These are phyloP conservation scores for Isurus oxyrinchus DNA, from an alignment of 2,113 vertebrate species.

Conservation along the genomic window DNA sequence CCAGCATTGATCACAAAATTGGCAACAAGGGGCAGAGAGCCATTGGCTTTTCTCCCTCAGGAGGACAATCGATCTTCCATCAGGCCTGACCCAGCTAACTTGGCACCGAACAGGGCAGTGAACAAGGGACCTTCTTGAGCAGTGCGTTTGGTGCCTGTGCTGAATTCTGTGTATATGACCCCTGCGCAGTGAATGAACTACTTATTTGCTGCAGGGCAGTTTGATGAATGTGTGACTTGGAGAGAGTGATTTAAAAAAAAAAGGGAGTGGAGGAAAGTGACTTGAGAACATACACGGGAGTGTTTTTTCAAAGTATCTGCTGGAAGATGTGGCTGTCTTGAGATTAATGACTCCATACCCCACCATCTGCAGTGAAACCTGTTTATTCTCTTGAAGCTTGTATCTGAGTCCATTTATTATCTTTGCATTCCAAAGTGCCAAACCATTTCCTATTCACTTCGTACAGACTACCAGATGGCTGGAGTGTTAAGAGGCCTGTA, in stretches of 20 bases:
- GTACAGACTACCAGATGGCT: slow-evolving; percentile 14
- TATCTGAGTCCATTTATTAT: slow-evolving; percentile 26
- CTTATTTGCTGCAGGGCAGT: neutral
- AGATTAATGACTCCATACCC: neutral
- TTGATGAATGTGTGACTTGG: neutral
- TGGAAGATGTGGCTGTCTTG: neutral
- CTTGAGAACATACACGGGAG: neutral
- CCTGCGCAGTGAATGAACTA: neutral
- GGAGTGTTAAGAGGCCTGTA: neutral
- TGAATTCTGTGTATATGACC: neutral
- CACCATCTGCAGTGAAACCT: slow-evolving; percentile 31
- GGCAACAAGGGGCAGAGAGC: neutral
- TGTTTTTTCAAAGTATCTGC: slow-evolving; percentile 20
- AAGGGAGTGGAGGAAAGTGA: neutral
- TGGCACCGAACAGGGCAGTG: neutral
- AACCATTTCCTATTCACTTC: slow-evolving; percentile 11
- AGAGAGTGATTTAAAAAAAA: neutral
- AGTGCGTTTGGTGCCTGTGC: neutral
- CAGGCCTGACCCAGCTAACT: neutral
- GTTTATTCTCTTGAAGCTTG: slow-evolving; percentile 31
- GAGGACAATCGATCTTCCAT: neutral
- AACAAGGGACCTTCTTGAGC: neutral
- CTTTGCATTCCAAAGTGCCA: slow-evolving; percentile 30
- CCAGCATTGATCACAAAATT: neutral
- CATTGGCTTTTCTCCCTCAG: neutral